Percentiles rank a stretch among this genome's conserved stretches.
phyloP scores from a whole-genome alignment of 2,888 invertebrate species.

The Marronus borbonicus region DNA sequence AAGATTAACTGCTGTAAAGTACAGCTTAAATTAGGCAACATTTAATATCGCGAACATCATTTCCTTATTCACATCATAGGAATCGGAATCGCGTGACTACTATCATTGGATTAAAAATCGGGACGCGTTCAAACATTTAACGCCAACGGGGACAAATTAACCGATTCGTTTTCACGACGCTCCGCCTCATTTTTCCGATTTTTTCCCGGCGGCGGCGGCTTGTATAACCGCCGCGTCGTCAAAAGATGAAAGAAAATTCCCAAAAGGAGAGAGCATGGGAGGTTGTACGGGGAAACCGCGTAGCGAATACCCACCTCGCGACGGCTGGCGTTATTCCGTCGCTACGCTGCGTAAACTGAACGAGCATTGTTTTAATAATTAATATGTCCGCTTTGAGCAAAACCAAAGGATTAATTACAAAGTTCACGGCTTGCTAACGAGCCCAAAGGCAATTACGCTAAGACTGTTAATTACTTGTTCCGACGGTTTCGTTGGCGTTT shows the following conservation, averaged over 20 bases:
- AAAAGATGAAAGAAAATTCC: slow-evolving; percentile 37
- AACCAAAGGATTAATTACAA: slow-evolving; percentile 72
- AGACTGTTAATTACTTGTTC: slow-evolving; percentile 71
- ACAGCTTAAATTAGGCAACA: no score
- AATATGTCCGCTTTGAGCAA: slow-evolving; percentile 70
- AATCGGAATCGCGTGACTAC: background rate
- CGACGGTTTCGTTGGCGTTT: slow-evolving; percentile 53
- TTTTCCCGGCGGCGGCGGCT: slow-evolving; percentile 11
- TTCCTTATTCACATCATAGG: no score
- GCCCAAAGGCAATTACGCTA: slow-evolving; percentile 72
- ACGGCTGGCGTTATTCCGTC: slow-evolving; percentile 11
- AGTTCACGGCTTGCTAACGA: slow-evolving; percentile 73
- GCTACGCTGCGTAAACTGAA: slow-evolving; percentile 61
- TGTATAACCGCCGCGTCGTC: background rate
- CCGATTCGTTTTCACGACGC: slow-evolving; percentile 37
- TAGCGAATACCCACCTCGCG: background rate
- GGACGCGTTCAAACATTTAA: slow-evolving; percentile 45
- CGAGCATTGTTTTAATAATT: slow-evolving; percentile 67
- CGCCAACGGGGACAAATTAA: slow-evolving; percentile 46
- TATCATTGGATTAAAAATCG: slow-evolving; percentile 35
- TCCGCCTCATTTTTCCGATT: slow-evolving; percentile 39
- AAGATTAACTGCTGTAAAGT: no score
- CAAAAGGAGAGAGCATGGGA: slow-evolving; percentile 18
- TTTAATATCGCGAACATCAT: no score
- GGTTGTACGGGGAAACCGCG: background rate